phyloP scores from a whole-genome alignment of 35 echinoderm and acorn worm genomes.

The Holothuria glaberrima region DNA sequence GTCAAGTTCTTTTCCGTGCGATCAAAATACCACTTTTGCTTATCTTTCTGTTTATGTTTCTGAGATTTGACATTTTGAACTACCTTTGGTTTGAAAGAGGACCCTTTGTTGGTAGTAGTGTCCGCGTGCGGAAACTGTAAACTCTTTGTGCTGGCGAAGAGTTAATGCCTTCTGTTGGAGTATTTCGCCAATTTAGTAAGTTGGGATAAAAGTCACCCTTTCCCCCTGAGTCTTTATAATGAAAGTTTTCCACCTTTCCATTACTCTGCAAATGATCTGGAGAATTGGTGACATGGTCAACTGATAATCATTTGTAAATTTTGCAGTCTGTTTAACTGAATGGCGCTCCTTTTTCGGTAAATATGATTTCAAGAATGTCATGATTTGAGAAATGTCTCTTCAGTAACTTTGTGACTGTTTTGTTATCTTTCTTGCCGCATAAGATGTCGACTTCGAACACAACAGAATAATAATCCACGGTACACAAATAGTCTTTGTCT shows the following conservation, averaged over 20 bases:
- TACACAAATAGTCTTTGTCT: slow-evolving; percentile 43
- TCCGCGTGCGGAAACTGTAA: slow-evolving; percentile 10
- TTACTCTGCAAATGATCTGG: slow-evolving; percentile 72
- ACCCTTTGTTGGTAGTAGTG: background rate
- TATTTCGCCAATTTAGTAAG: slow-evolving; percentile 73
- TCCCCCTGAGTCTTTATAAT: slow-evolving; percentile 54
- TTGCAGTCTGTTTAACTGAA: slow-evolving; percentile 65
- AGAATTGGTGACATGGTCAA: slow-evolving; percentile 52
- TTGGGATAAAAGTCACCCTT: slow-evolving; percentile 62
- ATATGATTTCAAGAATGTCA: slow-evolving; percentile 54
- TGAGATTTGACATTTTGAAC: background rate
- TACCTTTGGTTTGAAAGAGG: slow-evolving; percentile 21
- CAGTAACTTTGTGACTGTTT: slow-evolving; percentile 36
- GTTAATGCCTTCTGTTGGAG: slow-evolving; percentile 42
- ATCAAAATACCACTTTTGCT: background rate
- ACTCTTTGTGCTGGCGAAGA: slow-evolving; percentile 1
- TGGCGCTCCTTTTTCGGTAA: slow-evolving; percentile 73
- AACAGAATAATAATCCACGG: slow-evolving; percentile 74
- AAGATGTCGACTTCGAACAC: slow-evolving; percentile 59
- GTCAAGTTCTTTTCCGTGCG: background rate
- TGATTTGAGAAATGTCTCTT: no score
- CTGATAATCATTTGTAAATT: slow-evolving; percentile 64
- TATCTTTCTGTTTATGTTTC: slow-evolving; percentile 13
- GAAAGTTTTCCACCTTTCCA: slow-evolving; percentile 70
- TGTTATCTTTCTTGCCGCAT: background rate